Percentiles rank a stretch among this genome's conserved stretches.
Evolutionary conservation across 1,140 invertebrate genomes (phyloP).

Genomic region (Arctopsyche grandis): DNA sequence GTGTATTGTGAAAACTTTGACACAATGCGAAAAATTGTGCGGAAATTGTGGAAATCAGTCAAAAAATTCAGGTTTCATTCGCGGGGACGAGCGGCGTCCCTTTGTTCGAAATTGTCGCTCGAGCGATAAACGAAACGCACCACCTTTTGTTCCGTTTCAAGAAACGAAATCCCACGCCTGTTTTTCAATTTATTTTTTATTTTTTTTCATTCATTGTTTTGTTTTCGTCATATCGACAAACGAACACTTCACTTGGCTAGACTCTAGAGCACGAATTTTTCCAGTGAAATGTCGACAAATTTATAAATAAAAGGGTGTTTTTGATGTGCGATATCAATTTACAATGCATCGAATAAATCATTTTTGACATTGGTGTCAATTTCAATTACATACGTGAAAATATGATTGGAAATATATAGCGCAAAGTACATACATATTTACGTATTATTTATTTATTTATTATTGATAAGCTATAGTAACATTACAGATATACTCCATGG

Average conservation of each 20-base stretch:
- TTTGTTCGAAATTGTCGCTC: neutral
- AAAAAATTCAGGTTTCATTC: neutral
- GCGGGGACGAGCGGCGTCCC: neutral
- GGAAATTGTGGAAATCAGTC: slow-evolving; percentile 7
- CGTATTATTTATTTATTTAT: too few species aligned
- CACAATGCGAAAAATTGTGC: neutral
- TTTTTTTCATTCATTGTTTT: neutral
- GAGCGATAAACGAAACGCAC: neutral
- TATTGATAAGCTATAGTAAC: too few species aligned
- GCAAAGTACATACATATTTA: too few species aligned
- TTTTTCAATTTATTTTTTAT: neutral
- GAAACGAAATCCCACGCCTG: neutral
- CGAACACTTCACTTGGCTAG: too few species aligned
- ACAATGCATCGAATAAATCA: neutral
- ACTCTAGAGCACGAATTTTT: neutral
- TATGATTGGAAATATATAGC: too few species aligned
- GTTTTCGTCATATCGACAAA: neutral
- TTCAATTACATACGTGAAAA: too few species aligned
- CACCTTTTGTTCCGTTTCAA: slow-evolving; percentile 13
- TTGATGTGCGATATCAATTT: neutral
- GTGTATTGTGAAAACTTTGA: slow-evolving; percentile 8
- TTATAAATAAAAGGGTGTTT: neutral
- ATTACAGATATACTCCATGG: too few species aligned
- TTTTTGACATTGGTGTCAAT: too few species aligned
- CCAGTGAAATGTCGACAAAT: neutral